Conservation (phyloP, 2,113 vertebrate genomes). For the Silurus glanis region DNA sequence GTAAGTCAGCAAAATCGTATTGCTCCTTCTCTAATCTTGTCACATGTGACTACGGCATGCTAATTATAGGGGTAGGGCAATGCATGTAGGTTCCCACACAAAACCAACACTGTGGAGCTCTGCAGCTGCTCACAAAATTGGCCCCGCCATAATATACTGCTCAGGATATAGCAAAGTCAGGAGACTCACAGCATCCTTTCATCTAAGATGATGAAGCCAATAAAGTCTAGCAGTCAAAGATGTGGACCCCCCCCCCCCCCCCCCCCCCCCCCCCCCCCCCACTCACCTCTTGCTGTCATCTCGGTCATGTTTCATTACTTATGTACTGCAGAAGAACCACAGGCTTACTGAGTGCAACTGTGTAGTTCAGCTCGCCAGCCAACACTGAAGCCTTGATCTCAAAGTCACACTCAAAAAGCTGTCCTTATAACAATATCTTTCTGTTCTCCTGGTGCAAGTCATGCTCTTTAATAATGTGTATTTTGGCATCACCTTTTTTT, state of each 20-base stretch:
- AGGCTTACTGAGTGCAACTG: slow-evolving; percentile 20
- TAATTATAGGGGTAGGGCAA: slow-evolving; percentile 45
- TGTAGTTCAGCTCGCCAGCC: not conserved
- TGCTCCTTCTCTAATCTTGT: slow-evolving; percentile 50
- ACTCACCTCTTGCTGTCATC: not conserved
- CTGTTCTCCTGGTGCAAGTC: not conserved
- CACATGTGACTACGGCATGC: slow-evolving; percentile 52
- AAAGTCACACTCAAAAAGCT: not conserved
- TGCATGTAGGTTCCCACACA: slow-evolving; percentile 37
- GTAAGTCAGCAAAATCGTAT: slow-evolving; percentile 51
- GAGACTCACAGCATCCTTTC: slow-evolving; percentile 7
- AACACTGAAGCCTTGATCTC: not conserved
- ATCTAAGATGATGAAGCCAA: slow-evolving; percentile 10
- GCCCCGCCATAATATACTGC: not conserved
- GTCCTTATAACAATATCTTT: slow-evolving; percentile 8
- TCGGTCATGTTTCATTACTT: slow-evolving; percentile 16
- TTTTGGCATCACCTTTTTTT: not conserved
- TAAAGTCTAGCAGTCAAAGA: slow-evolving; percentile 1
- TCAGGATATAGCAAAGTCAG: not conserved
- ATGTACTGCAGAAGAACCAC: not conserved
- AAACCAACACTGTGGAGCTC: slow-evolving; percentile 22
- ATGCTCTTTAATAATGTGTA: not conserved
- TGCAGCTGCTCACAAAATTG: slow-evolving; percentile 39
- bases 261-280: slow-evolving; percentile 1
- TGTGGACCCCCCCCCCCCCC: not conserved